Percentiles rank a stretch among this genome's conserved stretches.
phyloP scores from a whole-genome alignment of 2,888 invertebrate species.

The Cistogaster globosa region DNA sequence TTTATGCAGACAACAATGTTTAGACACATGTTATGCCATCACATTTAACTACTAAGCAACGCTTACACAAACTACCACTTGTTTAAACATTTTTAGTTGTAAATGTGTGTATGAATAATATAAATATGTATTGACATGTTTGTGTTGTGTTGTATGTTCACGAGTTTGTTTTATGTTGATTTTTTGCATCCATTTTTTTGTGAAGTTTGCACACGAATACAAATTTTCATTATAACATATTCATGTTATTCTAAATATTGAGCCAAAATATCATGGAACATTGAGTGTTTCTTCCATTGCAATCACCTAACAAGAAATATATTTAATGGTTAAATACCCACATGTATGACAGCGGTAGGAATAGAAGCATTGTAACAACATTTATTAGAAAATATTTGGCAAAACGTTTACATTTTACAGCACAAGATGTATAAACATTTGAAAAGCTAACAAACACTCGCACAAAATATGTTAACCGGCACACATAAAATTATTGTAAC shows the following conservation, averaged over 20 bases:
- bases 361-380: slow-evolving; percentile 5
- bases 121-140: not conserved
- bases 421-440: not conserved
- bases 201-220: not conserved
- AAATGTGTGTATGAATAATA: not conserved
- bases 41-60: slow-evolving; percentile 5
- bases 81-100: slow-evolving; percentile 48
- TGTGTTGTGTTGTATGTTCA: not conserved
- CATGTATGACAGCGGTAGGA: slow-evolving; percentile 5
- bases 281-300: slow-evolving; percentile 25
- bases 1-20: slow-evolving; percentile 32
- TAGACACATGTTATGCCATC: slow-evolving; percentile 25
- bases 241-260: slow-evolving; percentile 69
- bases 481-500: slow-evolving; percentile 6
- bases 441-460: not conserved
- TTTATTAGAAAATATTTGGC: slow-evolving; percentile 57
- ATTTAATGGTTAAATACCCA: slow-evolving; percentile 6
- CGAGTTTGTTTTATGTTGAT: slow-evolving; percentile 7
- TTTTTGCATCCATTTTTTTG: not conserved
- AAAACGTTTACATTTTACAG: slow-evolving; percentile 50
- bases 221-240: slow-evolving; percentile 65
- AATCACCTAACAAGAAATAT: slow-evolving; percentile 25
- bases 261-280: slow-evolving; percentile 61
- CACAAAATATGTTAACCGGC: not conserved
- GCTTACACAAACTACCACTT: slow-evolving; percentile 36